Evolutionary conservation across 2,113 vertebrate species (phyloP), one percentile per base, ranked within the genome.

Genomic region (Syrrhaptes paradoxus): DNA sequence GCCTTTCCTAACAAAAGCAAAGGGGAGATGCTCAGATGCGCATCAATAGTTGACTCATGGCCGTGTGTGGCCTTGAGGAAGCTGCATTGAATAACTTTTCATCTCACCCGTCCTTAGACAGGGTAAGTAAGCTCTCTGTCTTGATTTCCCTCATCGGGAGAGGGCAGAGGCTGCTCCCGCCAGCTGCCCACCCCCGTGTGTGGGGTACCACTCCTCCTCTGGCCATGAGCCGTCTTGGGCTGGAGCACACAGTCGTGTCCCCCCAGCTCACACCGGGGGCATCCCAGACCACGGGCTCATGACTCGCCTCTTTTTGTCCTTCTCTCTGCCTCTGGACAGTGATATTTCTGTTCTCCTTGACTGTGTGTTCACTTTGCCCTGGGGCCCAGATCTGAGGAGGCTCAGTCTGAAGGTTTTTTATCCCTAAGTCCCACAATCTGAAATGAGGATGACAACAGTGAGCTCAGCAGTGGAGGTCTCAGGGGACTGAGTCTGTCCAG

Each of bases 161-260:
- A 36, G 75, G 17, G 3, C 3, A 84, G 13, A 49, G 20, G 22
- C 16, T 71, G 22, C 22, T 79, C 8, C 22, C 66, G 15, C 15
- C 18, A 13, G 15, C 15, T 62, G 24, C 28, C 12, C 7, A 7
- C 15, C 43, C 70, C 22, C 2, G 1, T 80, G 17, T 22, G 5
- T 28, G 0, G 49, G 19, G 16, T 61, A 18, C 34, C 52, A 8
- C 12, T n/a, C 29, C 54, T 61, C 11, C 16, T 0, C 0, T 29
- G 51, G n/a, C 8, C 58, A 52, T 7, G 7, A 28, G 6, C 6
- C 25, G 43, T 17, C 12, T 85, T 32, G 54, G 19, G 14, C 13
- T 86, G 36, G 22, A 79, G 26, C 10, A 85, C 10, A 11, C 1
- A 3, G n/a, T 71, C 26, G 16, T 26, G 20, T 13, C 20, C 29